Evolutionary conservation across 1,140 invertebrate species (phyloP).

Genomic region (Trichonephila inaurata): DNA sequence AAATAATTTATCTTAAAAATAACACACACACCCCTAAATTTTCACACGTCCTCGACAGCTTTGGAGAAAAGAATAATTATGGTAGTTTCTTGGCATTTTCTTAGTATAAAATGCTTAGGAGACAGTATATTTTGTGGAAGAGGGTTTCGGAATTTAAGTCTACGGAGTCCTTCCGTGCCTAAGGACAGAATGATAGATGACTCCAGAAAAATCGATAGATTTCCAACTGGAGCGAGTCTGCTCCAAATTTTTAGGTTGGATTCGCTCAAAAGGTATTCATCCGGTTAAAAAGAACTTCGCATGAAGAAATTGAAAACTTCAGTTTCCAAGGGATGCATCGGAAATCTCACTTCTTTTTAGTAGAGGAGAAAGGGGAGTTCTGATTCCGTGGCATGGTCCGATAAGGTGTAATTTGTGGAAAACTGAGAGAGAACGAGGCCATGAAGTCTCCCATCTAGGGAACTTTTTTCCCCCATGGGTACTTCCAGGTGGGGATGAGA

Average conservation of each 20-base stretch:
- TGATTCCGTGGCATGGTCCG: constrained; percentile 21
- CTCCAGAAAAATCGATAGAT: constrained; percentile 39
- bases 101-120: constrained; percentile 15
- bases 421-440: constrained; percentile 18
- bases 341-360: constrained; percentile 35
- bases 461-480: not conserved
- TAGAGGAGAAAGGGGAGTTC: not conserved
- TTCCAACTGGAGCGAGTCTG: constrained; percentile 37
- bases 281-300: constrained; percentile 47
- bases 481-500: not conserved
- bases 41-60: constrained; percentile 17
- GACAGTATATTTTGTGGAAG: constrained; percentile 9
- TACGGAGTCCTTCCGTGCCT: constrained; percentile 21
- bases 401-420: constrained; percentile 49
- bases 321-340: constrained; percentile 1
- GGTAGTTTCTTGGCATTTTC: not conserved
- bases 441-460: not conserved
- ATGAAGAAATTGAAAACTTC: constrained; percentile 43
- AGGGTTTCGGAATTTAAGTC: constrained; percentile 19
- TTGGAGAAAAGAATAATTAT: constrained; percentile 35
- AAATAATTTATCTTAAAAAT: constrained; percentile 16
- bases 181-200: constrained; percentile 46
- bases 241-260: constrained; percentile 49
- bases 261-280: constrained; percentile 25
- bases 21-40: constrained; percentile 20